These are phyloP conservation scores for Myotis yumanensis DNA, from an alignment of 2,113 vertebrate species.

Conservation along the genomic window DNA sequence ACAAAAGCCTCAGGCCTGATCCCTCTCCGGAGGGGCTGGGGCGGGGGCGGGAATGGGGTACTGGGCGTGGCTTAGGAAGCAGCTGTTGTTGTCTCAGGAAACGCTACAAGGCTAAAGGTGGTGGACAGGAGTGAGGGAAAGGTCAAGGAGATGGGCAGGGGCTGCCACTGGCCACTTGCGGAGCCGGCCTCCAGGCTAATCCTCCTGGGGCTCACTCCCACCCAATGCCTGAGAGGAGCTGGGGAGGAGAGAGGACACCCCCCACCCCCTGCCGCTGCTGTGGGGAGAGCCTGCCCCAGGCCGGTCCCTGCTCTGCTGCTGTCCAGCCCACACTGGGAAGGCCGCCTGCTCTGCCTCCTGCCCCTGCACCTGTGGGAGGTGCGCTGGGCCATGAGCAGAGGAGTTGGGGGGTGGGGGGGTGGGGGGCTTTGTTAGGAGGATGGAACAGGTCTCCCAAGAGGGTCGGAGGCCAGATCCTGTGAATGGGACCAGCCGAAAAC, in stretches of 20 bases:
- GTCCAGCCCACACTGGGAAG: not conserved
- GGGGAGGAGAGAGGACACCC: not conserved
- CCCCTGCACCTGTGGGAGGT: not conserved
- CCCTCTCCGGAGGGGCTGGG: not conserved
- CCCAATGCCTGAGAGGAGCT: not conserved
- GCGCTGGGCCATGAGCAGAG: not conserved
- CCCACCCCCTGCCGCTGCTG: not conserved
- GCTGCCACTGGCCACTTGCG: not conserved
- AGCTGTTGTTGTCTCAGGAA: conserved; percentile 69
- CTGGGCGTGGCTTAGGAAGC: conserved; percentile 30
- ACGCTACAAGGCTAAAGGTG: not conserved
- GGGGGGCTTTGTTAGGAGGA: not conserved
- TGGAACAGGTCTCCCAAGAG: not conserved
- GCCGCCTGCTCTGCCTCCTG: not conserved
- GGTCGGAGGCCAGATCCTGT: not conserved
- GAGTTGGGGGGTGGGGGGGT: rapidly evolving
- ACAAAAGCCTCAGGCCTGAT: conserved; percentile 55
- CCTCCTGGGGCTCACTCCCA: rapidly evolving
- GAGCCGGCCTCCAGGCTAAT: not conserved
- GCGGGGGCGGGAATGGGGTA: not conserved
- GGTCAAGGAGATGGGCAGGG: not conserved
- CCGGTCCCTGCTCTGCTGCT: not conserved
- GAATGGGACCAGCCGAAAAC: not conserved
- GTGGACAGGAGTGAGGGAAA: conserved; percentile 27
- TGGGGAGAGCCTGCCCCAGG: not conserved